Evolutionary conservation across 2,797 vertebrate genomes (phyloP).

Genomic region (Pipistrellus pygmaeus): DNA sequence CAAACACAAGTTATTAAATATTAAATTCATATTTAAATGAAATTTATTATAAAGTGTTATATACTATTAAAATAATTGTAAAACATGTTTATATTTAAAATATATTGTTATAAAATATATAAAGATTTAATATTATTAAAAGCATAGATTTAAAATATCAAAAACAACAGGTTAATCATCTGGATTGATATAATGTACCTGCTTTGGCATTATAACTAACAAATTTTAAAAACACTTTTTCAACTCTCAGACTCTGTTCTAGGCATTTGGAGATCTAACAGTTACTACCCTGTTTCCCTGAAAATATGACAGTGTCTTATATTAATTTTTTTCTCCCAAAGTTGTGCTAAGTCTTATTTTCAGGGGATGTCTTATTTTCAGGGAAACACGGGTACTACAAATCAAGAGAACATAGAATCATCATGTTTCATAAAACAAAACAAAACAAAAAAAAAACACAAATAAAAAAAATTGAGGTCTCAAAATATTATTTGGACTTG

Average conservation of each 20-base stretch:
- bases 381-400: not conserved
- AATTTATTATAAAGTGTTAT: not conserved
- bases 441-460: no score
- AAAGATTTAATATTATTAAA: not conserved
- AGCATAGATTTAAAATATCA: not conserved
- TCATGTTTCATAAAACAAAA: not conserved
- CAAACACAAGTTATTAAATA: not conserved
- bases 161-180: not conserved
- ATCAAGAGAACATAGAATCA: not conserved
- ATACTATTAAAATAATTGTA: not conserved
- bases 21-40: not conserved
- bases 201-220: not conserved
- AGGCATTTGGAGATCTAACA: not conserved
- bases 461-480: not conserved
- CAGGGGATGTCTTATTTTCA: no score
- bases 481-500: not conserved
- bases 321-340: no score
- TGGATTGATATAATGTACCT: not conserved
- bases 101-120: not conserved
- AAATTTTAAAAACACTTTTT: slow-evolving; percentile 21
- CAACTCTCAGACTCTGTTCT: not conserved
- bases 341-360: no score
- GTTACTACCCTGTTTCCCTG: no score
- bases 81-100: not conserved
- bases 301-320: no score